phyloP scores from a whole-genome alignment of 2,888 invertebrate species.

The Ochropleura leucogaster region DNA sequence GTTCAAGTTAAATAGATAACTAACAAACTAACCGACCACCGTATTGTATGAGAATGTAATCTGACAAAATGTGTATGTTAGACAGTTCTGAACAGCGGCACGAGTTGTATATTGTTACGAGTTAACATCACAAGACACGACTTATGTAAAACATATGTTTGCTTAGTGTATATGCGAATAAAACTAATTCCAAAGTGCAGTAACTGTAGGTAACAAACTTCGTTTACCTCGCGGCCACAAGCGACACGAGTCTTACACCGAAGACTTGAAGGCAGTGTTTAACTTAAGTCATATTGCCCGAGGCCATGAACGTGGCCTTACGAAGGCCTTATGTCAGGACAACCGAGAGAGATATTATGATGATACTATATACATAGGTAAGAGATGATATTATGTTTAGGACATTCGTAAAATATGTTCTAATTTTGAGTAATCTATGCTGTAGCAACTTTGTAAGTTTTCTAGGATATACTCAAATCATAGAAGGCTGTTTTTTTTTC shows the following conservation, averaged over 20 bases:
- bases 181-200: conserved; percentile 25
- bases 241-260: neutral
- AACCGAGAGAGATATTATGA: too few species aligned
- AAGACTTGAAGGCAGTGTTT: neutral
- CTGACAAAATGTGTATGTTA: conserved; percentile 37
- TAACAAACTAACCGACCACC: neutral
- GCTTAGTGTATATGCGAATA: neutral
- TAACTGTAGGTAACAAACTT: neutral
- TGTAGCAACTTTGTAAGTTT: neutral
- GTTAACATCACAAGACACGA: conserved; percentile 32
- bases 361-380: too few species aligned
- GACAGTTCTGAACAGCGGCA: conserved; percentile 39
- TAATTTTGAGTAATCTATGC: too few species aligned
- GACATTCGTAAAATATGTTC: neutral
- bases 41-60: conserved; percentile 37
- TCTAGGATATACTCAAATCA: neutral
- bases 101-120: conserved; percentile 22
- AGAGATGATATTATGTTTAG: neutral
- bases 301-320: neutral
- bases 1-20: conserved; percentile 11
- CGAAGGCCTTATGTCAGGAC: neutral
- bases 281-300: neutral
- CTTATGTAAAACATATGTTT: conserved; percentile 21
- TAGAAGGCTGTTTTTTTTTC: neutral
- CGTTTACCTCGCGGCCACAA: neutral